Evolutionary conservation across 2,113 vertebrate genomes (phyloP).

Genomic region (Dicaeum eximium): DNA sequence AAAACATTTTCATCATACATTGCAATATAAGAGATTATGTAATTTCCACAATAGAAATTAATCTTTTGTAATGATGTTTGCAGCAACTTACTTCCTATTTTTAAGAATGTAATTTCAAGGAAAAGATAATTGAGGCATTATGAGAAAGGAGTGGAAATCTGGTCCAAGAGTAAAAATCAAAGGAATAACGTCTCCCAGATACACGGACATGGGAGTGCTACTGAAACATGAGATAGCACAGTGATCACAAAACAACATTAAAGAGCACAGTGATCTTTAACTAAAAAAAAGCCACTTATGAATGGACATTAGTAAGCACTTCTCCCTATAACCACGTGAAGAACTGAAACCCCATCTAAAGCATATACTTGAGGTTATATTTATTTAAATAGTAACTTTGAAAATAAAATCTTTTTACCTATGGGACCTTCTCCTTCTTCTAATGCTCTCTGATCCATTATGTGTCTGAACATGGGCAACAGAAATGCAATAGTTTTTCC

Average conservation of each 20-base stretch:
- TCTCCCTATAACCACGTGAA: not conserved
- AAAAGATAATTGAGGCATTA: not conserved
- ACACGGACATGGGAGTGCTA: not conserved
- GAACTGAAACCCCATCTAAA: not conserved
- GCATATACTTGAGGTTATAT: not conserved
- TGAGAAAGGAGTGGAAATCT: not conserved
- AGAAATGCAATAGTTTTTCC: constrained; percentile 98
- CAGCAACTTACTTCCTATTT: not conserved
- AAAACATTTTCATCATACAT: constrained; percentile 1
- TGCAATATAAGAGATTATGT: not conserved
- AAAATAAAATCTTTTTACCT: constrained; percentile 66
- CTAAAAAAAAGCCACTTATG: not conserved
- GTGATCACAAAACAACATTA: not conserved
- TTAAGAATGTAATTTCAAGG: not conserved
- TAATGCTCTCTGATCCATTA: constrained; percentile 93
- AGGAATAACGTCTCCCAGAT: not conserved
- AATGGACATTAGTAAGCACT: not conserved
- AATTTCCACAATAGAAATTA: not conserved
- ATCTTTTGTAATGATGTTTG: not conserved
- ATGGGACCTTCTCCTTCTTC: constrained; percentile 96
- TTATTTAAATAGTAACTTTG: not conserved
- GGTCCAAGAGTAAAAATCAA: not conserved
- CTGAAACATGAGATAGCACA: not conserved
- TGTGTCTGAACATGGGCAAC: constrained; percentile 97
- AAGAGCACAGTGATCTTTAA: not conserved